Evolutionary conservation across 1,140 invertebrate species (phyloP), one percentile per base, ranked within the genome.

Genomic region (Matsumurasca onukii): DNA sequence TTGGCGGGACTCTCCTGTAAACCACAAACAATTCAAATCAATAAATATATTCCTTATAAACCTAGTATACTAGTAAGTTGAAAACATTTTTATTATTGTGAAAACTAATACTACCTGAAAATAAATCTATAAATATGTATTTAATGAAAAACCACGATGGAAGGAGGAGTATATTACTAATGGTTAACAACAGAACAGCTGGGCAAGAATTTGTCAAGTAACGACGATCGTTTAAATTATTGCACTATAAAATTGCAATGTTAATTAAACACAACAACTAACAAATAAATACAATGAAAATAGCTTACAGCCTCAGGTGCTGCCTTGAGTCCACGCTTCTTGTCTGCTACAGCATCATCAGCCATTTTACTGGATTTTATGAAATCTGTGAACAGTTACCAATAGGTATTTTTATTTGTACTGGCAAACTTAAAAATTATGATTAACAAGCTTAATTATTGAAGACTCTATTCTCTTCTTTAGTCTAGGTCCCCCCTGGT

Each of bases 271-370:
- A 12, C 20, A 12, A 12, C 22, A 55, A 55, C 24, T 55, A 55
- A 12, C 22, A 20, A 9, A 20, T 12, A 25, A 55, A 25, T 55
- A 55, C 51, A 55, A 55, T 20, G 22, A 55, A 12, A 55, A n/a
- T n/a, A n/a, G n/a, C 31, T 45, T 45, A 45, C 62, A 65, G 22
- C 39, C 20, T 15, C 20, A 12, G 59, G 29, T 29, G 31, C 39
- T 20, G 62, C n/a, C 39, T 39, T 45, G 29, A 66, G 62, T n/a
- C 62, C 62, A n/a, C 67, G 62, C 52, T 71, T 71, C 70, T 71
- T 71, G 17, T 71, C 70, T 22, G 62, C 55, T 3, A 39, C 27
- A n/a, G 70, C 70, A 52, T 71, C 70, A 57, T 71, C 70, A 31
- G 70, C 69, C 70, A 72, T 72, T 34, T 62, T 69, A 9, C 5